A percentile compares a stretch with the other conserved stretches of the same genome.
Evolutionary conservation across 2,888 invertebrate genomes (phyloP).

Genomic region (Conistra vaccinii): DNA sequence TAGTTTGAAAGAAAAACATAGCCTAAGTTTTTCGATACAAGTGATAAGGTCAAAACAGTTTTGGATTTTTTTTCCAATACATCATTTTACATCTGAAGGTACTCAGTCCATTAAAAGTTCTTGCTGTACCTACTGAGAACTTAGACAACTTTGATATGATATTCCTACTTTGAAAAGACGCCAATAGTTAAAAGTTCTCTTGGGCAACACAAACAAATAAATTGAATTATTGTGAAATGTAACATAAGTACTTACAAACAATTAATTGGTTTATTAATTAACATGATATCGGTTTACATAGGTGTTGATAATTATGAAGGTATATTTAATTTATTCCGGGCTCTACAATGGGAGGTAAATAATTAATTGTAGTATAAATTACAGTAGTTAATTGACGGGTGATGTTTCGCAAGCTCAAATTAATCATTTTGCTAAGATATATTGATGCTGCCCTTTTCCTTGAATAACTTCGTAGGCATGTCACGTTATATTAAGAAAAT

Average conservation of each 20-base stretch:
- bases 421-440: neutral
- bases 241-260: neutral
- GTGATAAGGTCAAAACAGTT: neutral
- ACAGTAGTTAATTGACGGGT: neutral
- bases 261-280: constrained; percentile 47
- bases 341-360: neutral
- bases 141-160: neutral
- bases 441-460: neutral
- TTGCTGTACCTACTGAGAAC: no score
- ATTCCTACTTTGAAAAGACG: neutral
- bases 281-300: constrained; percentile 27
- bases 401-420: neutral
- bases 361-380: constrained; percentile 13
- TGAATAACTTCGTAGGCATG: neutral
- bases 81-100: neutral
- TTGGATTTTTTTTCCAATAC: neutral
- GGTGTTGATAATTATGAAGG: constrained; percentile 24
- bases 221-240: neutral
- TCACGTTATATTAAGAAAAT: no score
- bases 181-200: neutral
- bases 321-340: constrained; percentile 32
- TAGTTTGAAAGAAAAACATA: neutral
- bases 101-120: neutral
- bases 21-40: neutral
- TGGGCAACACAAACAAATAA: constrained; percentile 1